Evolutionary conservation across 30 jellyfish, hydroid and myxozoan genomes (phyloP), one percentile per base, ranked within the genome.

Genomic region (Aurelia aurita): DNA sequence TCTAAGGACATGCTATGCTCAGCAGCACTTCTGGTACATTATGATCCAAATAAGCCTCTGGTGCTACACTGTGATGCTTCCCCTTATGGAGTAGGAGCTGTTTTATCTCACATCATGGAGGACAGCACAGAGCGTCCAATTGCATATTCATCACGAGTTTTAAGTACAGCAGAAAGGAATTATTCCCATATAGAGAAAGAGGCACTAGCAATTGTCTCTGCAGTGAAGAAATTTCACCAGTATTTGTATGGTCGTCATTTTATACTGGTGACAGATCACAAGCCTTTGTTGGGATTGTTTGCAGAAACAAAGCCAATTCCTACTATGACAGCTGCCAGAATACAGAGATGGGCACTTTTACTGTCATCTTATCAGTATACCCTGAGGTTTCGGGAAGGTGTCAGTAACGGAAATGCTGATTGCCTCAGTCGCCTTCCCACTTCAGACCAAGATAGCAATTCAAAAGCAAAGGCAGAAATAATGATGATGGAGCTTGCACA

Each of bases 81-180:
- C 25, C 85, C 91, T 1, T 79, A 87, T 47, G 90, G 96, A 27
- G 82, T 87, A 2, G 92, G 96, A 31, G 96, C 96, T 31, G 96
- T 79, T n/a, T 76, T 87, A 20, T 19, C 95, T 6, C 96, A 87
- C 69, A 58, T 10, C 69, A 63, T 21, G 23, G 77, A 64, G 53
- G 23, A 47, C 14, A 27, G 12, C 23, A 62, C 80, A 4, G 80
- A 68, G 62, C 10, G 80, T 29, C 62, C 39, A 59, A 44, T 32
- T 32, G 32, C 32, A 62, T 59, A 62, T 29, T 34, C 59, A 68
- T 22, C 39, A 21, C 29, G 77, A 29, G 16, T 64, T 8, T 21
- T 21, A 53, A 64, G 21, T 47, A 67, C 91, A 81, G 47, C 76
- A 60, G 58, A 67, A 54, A 27, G 73, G 68, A 49, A n/a, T n/a